Base-by-base conservation (phyloP, 1,140 invertebrate genomes). In the Trialeurodes vaporariorum region DNA sequence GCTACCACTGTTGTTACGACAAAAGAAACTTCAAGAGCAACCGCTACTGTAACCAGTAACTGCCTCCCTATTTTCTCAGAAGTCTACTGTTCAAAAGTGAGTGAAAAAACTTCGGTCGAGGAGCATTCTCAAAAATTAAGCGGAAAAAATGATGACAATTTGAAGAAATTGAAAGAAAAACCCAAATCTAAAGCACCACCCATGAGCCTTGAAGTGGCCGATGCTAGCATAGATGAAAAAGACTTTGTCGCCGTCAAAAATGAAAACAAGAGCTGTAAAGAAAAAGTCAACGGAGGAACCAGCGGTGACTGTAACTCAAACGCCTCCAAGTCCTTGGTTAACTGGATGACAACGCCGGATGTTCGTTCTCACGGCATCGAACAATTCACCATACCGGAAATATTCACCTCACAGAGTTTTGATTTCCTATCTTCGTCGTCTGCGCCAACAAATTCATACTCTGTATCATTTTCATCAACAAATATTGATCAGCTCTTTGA, bases 271-370 rank as follows among this genome's bases (percentile, higher is more conserved):
- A 49, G 17, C 34, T 49, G 34, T 17, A 49, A 49, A 49, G 34
- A 49, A 49, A 49, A 49, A 49, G 17, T 49, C 34, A 49, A 49
- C 17, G 5, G 5, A 49, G 17, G 34, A 9, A 49, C 34, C 34
- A 17, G 5, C 5, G 17, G 17, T 49, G 34, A 49, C 5, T 9
- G 17, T 49, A 17, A 17, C 17, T 49, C 34, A 65, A 71, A 26
- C 69, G 72, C 66, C 66, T 69, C 0, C 71, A 73, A 68, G 23
- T 77, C 80, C 1, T 80, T 83, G 0, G 82, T 86, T 0, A 85
- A 85, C 70, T 85, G 84, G 84, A 85, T 85, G 84, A 84, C 85
- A 72, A 81, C 83, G 0, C 82, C 83, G 1, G 82, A 81, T 68
- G 76, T 80, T 1, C 79, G 79, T 49, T 49, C 17, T 9, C 34